Conservation (phyloP, 2,888 invertebrate species). For the Noctua fimbriata region DNA sequence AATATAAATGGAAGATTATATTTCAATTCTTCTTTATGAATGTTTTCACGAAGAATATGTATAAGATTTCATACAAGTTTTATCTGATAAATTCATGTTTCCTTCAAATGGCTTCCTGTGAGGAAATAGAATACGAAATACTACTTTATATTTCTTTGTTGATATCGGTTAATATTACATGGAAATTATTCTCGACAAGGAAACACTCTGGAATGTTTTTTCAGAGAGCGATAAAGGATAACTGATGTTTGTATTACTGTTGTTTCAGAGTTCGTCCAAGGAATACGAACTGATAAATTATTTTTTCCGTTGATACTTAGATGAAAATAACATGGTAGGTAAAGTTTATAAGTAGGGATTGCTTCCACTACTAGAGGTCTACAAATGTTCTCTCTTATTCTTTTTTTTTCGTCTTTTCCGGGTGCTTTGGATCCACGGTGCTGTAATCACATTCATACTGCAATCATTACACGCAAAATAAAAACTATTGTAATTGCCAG, state of each 20-base stretch:
- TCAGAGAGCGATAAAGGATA: not conserved
- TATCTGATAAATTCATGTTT: conserved; percentile 41
- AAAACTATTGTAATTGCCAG: not conserved
- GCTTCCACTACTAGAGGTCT: not conserved
- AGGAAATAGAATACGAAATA: conserved; percentile 23
- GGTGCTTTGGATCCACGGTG: not conserved
- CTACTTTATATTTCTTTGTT: conserved; percentile 27
- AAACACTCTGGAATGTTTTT: conserved; percentile 6
- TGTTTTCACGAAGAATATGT: conserved; percentile 9
- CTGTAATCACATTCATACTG: not conserved
- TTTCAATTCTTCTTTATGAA: conserved; percentile 18
- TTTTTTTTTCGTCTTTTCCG: not conserved
- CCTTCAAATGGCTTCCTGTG: conserved; percentile 19
- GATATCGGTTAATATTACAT: conserved; percentile 23
- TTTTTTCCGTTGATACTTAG: too few species aligned
- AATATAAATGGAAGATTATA: conserved; percentile 27
- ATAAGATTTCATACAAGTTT: conserved; percentile 29
- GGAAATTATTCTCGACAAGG: conserved; percentile 12
- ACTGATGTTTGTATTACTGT: conserved; percentile 14
- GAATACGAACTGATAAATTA: not conserved
- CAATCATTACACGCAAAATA: not conserved
- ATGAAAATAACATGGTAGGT: not conserved
- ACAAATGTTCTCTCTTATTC: not conserved
- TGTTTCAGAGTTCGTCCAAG: conserved; percentile 3
- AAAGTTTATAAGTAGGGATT: not conserved